phyloP scores from a whole-genome alignment of 2,797 vertebrate genomes.

The Lutjanus argentimaculatus region DNA sequence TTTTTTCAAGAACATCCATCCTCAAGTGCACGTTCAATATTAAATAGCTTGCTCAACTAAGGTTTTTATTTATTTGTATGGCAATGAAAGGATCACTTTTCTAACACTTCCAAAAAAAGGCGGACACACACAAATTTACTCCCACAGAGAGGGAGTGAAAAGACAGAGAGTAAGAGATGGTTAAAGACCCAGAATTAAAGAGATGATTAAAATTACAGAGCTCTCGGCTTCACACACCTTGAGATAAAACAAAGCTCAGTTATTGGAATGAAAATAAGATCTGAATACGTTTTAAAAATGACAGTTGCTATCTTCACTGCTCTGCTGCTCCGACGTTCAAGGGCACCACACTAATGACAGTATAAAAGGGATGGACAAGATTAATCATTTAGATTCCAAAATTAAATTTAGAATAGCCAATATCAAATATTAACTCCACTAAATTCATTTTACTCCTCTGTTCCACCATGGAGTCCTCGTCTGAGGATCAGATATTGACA shows the following conservation, averaged over 20 bases:
- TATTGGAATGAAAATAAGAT: slow-evolving; percentile 35
- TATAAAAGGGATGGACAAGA: slow-evolving; percentile 28
- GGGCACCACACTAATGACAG: slow-evolving; percentile 37
- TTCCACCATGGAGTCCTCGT: background rate
- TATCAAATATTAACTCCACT: slow-evolving; percentile 60
- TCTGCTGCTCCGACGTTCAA: slow-evolving; percentile 10
- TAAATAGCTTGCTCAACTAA: background rate
- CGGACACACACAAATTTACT: background rate
- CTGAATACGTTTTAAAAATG: slow-evolving; percentile 22
- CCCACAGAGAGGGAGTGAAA: background rate
- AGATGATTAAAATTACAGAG: slow-evolving; percentile 17
- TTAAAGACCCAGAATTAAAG: slow-evolving; percentile 13
- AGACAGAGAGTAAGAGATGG: background rate
- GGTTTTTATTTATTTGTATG: slow-evolving; percentile 18
- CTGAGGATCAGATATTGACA: slow-evolving; percentile 22
- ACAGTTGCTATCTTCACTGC: background rate
- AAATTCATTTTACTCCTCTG: slow-evolving; percentile 38
- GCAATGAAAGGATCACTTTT: slow-evolving; percentile 18
- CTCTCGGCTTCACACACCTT: slow-evolving; percentile 17
- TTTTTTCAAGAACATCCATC: background rate
- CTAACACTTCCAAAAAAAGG: slow-evolving; percentile 1
- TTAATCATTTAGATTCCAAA: slow-evolving; percentile 56
- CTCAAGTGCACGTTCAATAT: background rate
- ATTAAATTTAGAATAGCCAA: slow-evolving; percentile 52
- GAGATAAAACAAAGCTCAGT: slow-evolving; percentile 40